Percentiles rank a stretch among this genome's conserved stretches.
phyloP scores from a whole-genome alignment of 2,888 invertebrate species.

The Physocephala rufipes region DNA sequence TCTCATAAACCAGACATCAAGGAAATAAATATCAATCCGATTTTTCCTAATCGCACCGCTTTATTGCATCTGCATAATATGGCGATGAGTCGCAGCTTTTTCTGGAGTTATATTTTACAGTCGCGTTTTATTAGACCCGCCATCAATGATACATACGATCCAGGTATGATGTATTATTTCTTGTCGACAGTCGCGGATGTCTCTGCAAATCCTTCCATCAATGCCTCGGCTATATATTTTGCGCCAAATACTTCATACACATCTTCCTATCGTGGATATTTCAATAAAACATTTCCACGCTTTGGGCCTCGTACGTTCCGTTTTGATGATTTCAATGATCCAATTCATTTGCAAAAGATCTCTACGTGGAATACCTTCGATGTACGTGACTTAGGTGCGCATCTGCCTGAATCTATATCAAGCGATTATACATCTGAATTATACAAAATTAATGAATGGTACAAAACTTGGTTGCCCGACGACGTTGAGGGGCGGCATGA shows the following conservation, averaged over 20 bases:
- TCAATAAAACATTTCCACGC: slow-evolving; percentile 92
- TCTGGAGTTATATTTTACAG: slow-evolving; percentile 93
- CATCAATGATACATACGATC: slow-evolving; percentile 92
- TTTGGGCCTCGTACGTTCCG: slow-evolving; percentile 94
- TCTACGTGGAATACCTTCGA: slow-evolving; percentile 94
- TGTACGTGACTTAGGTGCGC: slow-evolving; percentile 85
- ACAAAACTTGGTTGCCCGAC: slow-evolving; percentile 90
- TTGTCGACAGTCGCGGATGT: slow-evolving; percentile 95
- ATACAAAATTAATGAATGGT: slow-evolving; percentile 95
- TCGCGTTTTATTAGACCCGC: slow-evolving; percentile 89
- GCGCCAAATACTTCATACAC: slow-evolving; percentile 94
- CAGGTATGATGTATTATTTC: slow-evolving; percentile 98
- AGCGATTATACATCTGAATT: slow-evolving; percentile 90
- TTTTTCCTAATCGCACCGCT: slow-evolving; percentile 93
- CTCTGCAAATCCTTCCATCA: slow-evolving; percentile 89
- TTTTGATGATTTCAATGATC: slow-evolving; percentile 94
- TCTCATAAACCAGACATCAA: slow-evolving; percentile 94
- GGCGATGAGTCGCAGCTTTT: slow-evolving; percentile 95
- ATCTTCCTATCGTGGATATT: slow-evolving; percentile 93
- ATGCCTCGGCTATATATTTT: slow-evolving; percentile 93
- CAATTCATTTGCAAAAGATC: slow-evolving; percentile 92
- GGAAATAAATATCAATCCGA: slow-evolving; percentile 92
- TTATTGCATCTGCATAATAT: slow-evolving; percentile 93
- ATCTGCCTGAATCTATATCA: slow-evolving; percentile 79
- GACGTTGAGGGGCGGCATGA: slow-evolving; percentile 83